Percentiles rank a stretch among this genome's conserved stretches.
Evolutionary conservation across 1,140 invertebrate genomes (phyloP).

Genomic region (Conus ventricosus): DNA sequence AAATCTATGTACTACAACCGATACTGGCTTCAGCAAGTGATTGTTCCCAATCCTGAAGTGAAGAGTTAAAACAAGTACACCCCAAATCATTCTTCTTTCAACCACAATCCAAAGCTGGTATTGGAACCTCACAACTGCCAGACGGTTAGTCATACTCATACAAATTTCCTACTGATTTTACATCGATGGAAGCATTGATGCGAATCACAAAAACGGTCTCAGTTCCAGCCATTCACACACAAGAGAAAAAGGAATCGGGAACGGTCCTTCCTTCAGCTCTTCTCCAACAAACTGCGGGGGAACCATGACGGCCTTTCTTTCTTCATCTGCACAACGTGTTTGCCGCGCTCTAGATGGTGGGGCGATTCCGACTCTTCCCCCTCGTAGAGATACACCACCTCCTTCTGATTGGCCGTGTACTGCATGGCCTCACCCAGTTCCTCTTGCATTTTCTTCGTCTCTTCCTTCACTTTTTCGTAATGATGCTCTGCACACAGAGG

Average conservation of each 20-base stretch:
- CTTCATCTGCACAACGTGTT: slow-evolving; percentile 84
- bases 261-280: not conserved
- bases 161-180: too few relatives aligned
- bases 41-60: too few relatives aligned
- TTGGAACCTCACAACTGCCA: too few relatives aligned
- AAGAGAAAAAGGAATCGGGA: not conserved
- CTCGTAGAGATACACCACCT: slow-evolving; percentile 89
- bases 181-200: too few relatives aligned
- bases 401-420: slow-evolving; percentile 83
- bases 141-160: too few relatives aligned
- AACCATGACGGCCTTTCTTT: slow-evolving; percentile 87
- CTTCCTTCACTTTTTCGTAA: slow-evolving; percentile 85
- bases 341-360: slow-evolving; percentile 75
- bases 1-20: too few relatives aligned
- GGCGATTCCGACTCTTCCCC: slow-evolving; percentile 81
- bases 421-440: slow-evolving; percentile 83
- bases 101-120: too few relatives aligned
- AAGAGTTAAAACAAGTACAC: too few relatives aligned
- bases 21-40: too few relatives aligned
- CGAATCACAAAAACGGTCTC: too few relatives aligned
- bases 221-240: not conserved
- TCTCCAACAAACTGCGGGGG: slow-evolving; percentile 84
- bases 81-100: too few relatives aligned
- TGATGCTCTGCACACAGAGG: slow-evolving; percentile 81
- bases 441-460: slow-evolving; percentile 86